These are phyloP conservation scores for Phycodurus eques DNA, from an alignment of 2,113 vertebrate genomes.

Conservation along the genomic window DNA sequence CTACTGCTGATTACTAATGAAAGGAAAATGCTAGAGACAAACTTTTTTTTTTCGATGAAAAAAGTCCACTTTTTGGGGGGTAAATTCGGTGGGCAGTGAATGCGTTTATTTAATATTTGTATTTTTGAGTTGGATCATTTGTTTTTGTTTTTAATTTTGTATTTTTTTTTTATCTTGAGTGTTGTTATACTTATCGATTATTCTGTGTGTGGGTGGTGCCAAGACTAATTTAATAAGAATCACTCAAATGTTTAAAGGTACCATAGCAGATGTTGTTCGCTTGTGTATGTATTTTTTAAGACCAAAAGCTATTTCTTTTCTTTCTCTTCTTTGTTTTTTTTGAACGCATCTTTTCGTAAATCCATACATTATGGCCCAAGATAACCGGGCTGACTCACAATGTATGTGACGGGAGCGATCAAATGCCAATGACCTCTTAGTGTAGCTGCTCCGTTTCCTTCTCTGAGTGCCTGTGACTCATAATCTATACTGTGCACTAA, in stretches of 20 bases:
- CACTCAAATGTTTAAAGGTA: not conserved
- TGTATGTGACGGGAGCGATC: constrained; percentile 43
- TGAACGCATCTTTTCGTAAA: not conserved
- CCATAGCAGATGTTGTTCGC: not conserved
- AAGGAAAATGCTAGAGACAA: too few species aligned
- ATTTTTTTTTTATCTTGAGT: not conserved
- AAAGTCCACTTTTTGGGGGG: too few species aligned
- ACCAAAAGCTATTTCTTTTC: not conserved
- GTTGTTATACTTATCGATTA: not conserved
- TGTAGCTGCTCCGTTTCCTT: constrained; percentile 37
- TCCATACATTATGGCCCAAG: constrained; percentile 10
- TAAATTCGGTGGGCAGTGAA: too few species aligned
- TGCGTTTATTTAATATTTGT: too few species aligned
- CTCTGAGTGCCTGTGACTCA: constrained; percentile 52
- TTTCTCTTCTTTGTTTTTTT: not conserved
- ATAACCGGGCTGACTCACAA: constrained; percentile 24
- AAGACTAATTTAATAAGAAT: not conserved
- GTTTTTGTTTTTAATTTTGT: not conserved
- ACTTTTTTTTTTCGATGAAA: too few species aligned
- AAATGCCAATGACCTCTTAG: constrained; percentile 50
- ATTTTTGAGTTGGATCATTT: not conserved
- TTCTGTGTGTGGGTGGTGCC: not conserved
- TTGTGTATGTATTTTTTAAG: not conserved
- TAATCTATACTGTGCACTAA: constrained; percentile 47
- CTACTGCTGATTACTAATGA: too few species aligned